Percentiles rank a stretch among this genome's conserved stretches.
These are phyloP conservation scores for Edolisoma coerulescens DNA, from an alignment of 2,113 vertebrate species.

Conservation along the genomic window DNA sequence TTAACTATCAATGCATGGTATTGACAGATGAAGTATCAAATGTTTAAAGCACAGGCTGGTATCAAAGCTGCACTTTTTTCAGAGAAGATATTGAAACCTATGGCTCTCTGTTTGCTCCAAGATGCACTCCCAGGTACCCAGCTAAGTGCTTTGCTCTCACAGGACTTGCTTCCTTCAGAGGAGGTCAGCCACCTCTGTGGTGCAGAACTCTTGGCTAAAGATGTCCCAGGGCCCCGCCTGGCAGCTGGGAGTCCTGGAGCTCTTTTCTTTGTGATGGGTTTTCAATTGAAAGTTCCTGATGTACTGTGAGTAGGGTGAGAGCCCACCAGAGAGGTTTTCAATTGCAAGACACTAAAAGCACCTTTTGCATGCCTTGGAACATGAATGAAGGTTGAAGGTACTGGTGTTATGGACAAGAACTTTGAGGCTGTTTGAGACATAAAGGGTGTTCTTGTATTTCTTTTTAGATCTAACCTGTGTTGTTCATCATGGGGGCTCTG, in stretches of 20 bases:
- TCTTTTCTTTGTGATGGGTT: not conserved
- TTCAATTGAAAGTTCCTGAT: not conserved
- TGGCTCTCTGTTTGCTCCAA: not conserved
- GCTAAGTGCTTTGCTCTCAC: not conserved
- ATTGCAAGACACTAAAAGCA: not conserved
- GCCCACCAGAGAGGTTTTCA: not conserved
- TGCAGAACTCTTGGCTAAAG: not conserved
- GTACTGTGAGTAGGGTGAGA: not conserved
- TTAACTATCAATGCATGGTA: not conserved
- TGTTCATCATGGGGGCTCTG: not conserved
- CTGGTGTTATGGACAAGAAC: not conserved
- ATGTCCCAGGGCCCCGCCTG: not conserved
- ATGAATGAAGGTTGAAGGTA: not conserved
- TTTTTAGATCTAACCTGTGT: not conserved
- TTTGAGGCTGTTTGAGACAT: not conserved
- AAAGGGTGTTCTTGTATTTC: not conserved
- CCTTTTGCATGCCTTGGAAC: not conserved
- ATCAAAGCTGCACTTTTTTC: not conserved
- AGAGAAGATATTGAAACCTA: not conserved
- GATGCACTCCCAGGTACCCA: not conserved
- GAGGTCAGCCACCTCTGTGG: fast-evolving
- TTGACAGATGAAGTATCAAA: not conserved
- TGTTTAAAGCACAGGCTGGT: not conserved
- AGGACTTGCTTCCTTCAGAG: not conserved
- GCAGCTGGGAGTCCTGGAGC: not conserved